Conservation (phyloP, 2,888 invertebrate genomes). For the Harmothoe impar region DNA sequence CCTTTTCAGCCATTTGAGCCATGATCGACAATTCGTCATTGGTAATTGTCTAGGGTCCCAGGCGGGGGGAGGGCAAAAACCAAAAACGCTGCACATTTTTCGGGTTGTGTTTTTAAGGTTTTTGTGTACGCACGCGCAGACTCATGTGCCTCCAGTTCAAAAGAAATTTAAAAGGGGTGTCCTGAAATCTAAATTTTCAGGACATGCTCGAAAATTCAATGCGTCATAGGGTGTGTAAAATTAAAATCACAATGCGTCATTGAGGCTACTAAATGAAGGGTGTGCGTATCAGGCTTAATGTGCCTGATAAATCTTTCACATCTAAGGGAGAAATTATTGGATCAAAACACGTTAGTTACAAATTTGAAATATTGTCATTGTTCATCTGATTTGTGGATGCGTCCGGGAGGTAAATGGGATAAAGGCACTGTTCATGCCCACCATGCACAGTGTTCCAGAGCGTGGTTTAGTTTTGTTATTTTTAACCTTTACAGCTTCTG, state of each 20-base stretch:
- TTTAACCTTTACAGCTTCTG: too few relatives aligned
- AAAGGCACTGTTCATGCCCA: too few relatives aligned
- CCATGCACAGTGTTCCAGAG: too few relatives aligned
- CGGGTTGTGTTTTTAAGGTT: neutral
- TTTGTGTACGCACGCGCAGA: neutral
- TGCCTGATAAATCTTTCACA: too few relatives aligned
- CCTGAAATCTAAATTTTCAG: neutral
- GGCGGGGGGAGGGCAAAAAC: neutral
- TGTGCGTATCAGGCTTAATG: too few relatives aligned
- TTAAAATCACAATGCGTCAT: neutral
- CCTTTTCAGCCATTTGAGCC: too few relatives aligned
- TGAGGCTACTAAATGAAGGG: neutral
- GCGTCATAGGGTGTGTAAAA: neutral
- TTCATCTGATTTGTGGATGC: too few relatives aligned
- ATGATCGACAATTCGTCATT: conserved; percentile 8
- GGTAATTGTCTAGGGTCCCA: conserved; percentile 1
- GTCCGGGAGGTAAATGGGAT: too few relatives aligned
- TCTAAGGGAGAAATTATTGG: too few relatives aligned
- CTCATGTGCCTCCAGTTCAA: neutral
- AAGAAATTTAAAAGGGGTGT: neutral
- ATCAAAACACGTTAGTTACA: too few relatives aligned
- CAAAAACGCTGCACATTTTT: conserved; percentile 10
- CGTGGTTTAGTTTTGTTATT: too few relatives aligned
- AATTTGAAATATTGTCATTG: too few relatives aligned
- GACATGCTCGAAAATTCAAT: neutral